Evolutionary conservation across 2,797 vertebrate genomes (phyloP).

Genomic region (Australoheros facetus): DNA sequence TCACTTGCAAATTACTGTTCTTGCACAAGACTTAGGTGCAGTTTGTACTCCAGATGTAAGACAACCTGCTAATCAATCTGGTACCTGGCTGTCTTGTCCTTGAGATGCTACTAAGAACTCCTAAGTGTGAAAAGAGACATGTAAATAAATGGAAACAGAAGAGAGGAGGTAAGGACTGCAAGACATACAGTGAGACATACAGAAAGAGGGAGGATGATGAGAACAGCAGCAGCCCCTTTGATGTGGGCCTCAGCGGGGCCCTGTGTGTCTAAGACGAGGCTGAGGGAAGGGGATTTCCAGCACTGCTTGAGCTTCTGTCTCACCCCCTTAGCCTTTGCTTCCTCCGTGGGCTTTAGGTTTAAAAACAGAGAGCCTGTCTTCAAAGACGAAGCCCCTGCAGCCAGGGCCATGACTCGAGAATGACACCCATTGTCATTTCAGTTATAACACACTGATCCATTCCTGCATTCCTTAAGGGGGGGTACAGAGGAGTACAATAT

Average conservation of each 20-base stretch:
- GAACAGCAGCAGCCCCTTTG: constrained; percentile 72
- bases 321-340: constrained; percentile 64
- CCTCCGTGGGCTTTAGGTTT: constrained; percentile 54
- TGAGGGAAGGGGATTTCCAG: constrained; percentile 79
- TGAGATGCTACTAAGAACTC: not conserved
- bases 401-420: constrained; percentile 13
- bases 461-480: not conserved
- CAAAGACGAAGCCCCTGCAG: constrained; percentile 6
- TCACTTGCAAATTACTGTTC: not conserved
- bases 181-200: constrained; percentile 53
- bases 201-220: constrained; percentile 67
- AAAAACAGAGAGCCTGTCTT: constrained; percentile 38
- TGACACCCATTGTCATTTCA: constrained; percentile 15
- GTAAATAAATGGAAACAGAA: constrained; percentile 50
- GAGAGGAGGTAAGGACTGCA: constrained; percentile 29
- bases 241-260: constrained; percentile 71
- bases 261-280: constrained; percentile 51
- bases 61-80: not conserved
- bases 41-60: not conserved
- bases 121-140: not conserved
- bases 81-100: not conserved
- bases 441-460: not conserved
- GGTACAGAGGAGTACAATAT: not conserved
- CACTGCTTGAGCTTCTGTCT: constrained; percentile 58
- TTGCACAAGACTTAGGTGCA: not conserved